phyloP scores from a whole-genome alignment of 2,113 vertebrate genomes.

The Eurystomus gularis region DNA sequence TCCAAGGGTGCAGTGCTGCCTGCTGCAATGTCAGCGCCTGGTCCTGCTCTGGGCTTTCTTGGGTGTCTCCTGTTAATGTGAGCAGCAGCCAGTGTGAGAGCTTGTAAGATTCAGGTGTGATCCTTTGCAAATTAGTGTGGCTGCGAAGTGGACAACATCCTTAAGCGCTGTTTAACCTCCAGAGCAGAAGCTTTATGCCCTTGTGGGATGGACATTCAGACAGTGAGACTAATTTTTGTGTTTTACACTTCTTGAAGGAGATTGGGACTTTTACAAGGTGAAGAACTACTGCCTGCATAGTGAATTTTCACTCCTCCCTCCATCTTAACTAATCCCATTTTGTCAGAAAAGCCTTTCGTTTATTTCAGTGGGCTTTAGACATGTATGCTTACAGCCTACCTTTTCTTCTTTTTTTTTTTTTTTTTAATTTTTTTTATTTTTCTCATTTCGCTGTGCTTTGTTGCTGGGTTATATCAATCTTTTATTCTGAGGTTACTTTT shows the following conservation, averaged over 20 bases:
- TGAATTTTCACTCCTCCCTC: background rate
- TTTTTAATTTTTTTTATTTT: too few relatives aligned
- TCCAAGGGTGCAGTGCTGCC: accelerated
- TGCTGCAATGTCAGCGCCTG: accelerated
- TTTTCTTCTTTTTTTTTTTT: background rate
- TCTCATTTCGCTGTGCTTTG: background rate
- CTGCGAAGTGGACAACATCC: background rate
- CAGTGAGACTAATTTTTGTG: background rate
- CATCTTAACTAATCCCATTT: background rate
- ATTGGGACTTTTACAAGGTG: background rate
- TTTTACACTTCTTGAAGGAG: background rate
- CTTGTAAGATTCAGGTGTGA: background rate
- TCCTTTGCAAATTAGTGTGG: accelerated
- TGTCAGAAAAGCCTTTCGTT: background rate
- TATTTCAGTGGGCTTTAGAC: background rate
- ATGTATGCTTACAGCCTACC: background rate
- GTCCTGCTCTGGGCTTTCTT: background rate
- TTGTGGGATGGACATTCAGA: background rate
- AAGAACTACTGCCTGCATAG: background rate
- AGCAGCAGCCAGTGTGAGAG: background rate
- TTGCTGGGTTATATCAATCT: background rate
- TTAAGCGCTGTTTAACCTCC: background rate
- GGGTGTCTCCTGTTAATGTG: accelerated
- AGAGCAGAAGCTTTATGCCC: background rate
- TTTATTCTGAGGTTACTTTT: background rate